A percentile compares a stretch with the other conserved stretches of the same genome.
Conservation (phyloP, 2,113 vertebrate genomes). For the Scophthalmus maximus region DNA sequence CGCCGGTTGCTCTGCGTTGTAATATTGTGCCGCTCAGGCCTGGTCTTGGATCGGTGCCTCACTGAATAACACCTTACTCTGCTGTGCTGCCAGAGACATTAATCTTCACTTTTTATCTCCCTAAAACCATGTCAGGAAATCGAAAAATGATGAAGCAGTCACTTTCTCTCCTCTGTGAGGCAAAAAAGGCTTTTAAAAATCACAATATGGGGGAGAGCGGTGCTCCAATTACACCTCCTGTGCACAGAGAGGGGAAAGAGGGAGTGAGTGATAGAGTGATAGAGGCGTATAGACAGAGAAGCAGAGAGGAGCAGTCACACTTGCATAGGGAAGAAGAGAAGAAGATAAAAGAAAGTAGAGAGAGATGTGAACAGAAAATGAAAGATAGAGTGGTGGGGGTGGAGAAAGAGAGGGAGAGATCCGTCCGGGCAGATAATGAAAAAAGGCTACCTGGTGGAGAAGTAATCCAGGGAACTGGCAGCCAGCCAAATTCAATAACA, state of each 20-base stretch:
- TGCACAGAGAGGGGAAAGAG: conserved; percentile 50
- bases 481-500: conserved; percentile 78
- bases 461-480: conserved; percentile 78
- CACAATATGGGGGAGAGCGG: conserved; percentile 76
- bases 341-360: conserved; percentile 36
- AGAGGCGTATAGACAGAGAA: conserved; percentile 21
- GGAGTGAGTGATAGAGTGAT: conserved; percentile 27
- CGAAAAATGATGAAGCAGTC: conserved; percentile 79
- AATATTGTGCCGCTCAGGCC: conserved; percentile 39
- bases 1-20: conserved; percentile 54
- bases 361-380: conserved; percentile 59
- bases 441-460: conserved; percentile 75
- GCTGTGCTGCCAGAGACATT: conserved; percentile 69
- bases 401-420: conserved; percentile 68
- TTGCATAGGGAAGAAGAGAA: conserved; percentile 26
- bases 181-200: conserved; percentile 77
- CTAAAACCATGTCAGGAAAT: conserved; percentile 78
- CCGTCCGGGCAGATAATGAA: conserved; percentile 71
- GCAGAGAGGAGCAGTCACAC: conserved; percentile 18
- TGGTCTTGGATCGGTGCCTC: conserved; percentile 66
- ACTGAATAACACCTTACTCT: conserved; percentile 65
- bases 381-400: conserved; percentile 54
- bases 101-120: conserved; percentile 76
- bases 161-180: conserved; percentile 67
- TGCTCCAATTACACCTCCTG: conserved; percentile 74